Evolutionary conservation across 1,140 invertebrate genomes (phyloP).

Genomic region (Episyrphus balteatus): DNA sequence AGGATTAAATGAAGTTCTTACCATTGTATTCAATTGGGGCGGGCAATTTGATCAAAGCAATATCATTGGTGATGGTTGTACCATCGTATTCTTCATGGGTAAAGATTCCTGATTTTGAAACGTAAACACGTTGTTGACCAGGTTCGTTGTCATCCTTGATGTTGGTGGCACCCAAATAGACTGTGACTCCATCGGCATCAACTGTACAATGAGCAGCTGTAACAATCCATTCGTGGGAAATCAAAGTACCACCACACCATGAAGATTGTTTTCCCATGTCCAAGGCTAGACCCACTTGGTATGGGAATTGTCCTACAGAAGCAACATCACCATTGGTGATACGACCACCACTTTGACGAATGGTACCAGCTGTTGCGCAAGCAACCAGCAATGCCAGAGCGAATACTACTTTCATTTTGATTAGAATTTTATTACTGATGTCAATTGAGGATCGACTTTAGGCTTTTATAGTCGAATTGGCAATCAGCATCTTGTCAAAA

Average conservation of each 20-base stretch:
- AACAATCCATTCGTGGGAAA: slow-evolving; percentile 42
- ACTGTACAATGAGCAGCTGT: slow-evolving; percentile 48
- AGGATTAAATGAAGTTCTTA: background rate
- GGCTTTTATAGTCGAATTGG: background rate
- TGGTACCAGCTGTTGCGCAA: slow-evolving; percentile 12
- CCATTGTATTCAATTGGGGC: slow-evolving; percentile 10
- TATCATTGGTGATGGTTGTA: slow-evolving; percentile 37
- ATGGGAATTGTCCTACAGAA: slow-evolving; percentile 29
- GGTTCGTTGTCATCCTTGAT: background rate
- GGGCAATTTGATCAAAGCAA: slow-evolving; percentile 40
- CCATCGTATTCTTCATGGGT: slow-evolving; percentile 39
- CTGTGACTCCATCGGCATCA: slow-evolving; percentile 11
- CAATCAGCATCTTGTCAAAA: no score
- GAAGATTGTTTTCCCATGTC: slow-evolving; percentile 12
- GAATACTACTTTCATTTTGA: slow-evolving; percentile 28
- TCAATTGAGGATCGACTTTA: background rate
- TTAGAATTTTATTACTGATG: slow-evolving; percentile 7
- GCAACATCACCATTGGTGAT: slow-evolving; percentile 29
- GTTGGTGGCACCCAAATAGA: background rate
- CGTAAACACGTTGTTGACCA: background rate
- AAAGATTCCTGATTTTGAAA: slow-evolving; percentile 15
- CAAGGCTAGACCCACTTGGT: slow-evolving; percentile 31
- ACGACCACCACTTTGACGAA: slow-evolving; percentile 16
- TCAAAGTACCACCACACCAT: slow-evolving; percentile 44
- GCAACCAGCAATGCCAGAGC: slow-evolving; percentile 24